Evolutionary conservation across 2,888 invertebrate genomes (phyloP), one percentile per base, ranked within the genome.

Genomic region (Apamea sordens): DNA sequence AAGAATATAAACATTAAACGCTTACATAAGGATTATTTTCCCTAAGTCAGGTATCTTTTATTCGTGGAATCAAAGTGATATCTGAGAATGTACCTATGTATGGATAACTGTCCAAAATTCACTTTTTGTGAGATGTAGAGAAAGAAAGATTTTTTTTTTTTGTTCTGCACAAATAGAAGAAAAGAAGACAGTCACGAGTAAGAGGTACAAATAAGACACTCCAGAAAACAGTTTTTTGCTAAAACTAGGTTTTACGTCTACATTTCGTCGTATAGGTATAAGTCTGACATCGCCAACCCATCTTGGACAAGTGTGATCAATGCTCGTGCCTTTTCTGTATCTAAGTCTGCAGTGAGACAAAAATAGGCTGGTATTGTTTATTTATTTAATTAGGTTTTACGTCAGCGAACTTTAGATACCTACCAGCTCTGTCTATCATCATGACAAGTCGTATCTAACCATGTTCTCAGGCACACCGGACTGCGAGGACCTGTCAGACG

Each of bases 401-500:
- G 10, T 36, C 36, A 3, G 53, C 1, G n/a, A 56, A 36, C 36
- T 18, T 56, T 11, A n/a, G 36, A n/a, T 53, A 36, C 10, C 24
- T 53, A 10, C 24, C 24, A 36, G 36, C 24, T 59, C 56, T 7
- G 11, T 41, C 3, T 59, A 21, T 21, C 21, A n/a, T 21, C 36
- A 41, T 41, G n/a, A 41, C 18, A 11, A 21, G 18, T n/a, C 18
- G n/a, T 21, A 18, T 7, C 70, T 41, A 7, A 18, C 4, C 59
- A 21, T n/a, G 36, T 71, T 2, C 4, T 0, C 21, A 71, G 76
- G 79, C 50, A 98, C 98, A 2, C 97, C 98, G 0, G 99, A 99
- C 95, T 99, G 99, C 94, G 98, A 98, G 88, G 99, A 99, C 94
- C 97, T 98, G 86, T 99, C 98, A 0, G 99, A 99, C 95, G 99